Evolutionary conservation across 2,797 vertebrate species (phyloP).

Genomic region (Acanthurus lineatus): DNA sequence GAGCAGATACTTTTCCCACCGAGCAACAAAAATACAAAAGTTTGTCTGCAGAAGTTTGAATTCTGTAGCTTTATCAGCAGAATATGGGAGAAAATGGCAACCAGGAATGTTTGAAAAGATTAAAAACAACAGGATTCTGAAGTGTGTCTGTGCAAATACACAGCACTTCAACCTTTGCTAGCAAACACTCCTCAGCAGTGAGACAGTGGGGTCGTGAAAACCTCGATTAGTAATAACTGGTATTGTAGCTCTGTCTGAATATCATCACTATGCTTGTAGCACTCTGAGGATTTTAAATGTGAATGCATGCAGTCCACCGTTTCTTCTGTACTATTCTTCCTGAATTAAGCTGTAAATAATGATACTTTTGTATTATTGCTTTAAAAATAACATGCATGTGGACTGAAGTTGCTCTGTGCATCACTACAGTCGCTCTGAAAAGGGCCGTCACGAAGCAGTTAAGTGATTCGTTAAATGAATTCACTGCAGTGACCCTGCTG

Average conservation of each 20-base stretch:
- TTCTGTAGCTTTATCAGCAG: neutral
- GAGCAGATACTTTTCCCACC: slow-evolving; percentile 14
- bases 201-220: neutral
- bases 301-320: neutral
- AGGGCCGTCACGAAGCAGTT: neutral
- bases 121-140: no score
- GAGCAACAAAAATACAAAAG: neutral
- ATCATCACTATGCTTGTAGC: neutral
- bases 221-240: neutral
- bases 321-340: neutral
- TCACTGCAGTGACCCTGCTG: slow-evolving; percentile 25
- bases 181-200: slow-evolving; percentile 20
- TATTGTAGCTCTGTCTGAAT: neutral
- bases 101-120: no score
- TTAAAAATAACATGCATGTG: neutral
- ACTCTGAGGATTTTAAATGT: neutral
- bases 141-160: neutral
- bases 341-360: neutral
- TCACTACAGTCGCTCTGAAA: slow-evolving; percentile 8
- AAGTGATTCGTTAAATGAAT: slow-evolving; percentile 25
- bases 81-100: neutral
- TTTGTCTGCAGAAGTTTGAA: neutral
- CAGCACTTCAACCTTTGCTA: neutral
- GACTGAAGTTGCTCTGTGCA: neutral
- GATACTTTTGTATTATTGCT: neutral